These are phyloP conservation scores for Bombycilla garrulus DNA, from an alignment of 2,113 vertebrate genomes.

Conservation along the genomic window DNA sequence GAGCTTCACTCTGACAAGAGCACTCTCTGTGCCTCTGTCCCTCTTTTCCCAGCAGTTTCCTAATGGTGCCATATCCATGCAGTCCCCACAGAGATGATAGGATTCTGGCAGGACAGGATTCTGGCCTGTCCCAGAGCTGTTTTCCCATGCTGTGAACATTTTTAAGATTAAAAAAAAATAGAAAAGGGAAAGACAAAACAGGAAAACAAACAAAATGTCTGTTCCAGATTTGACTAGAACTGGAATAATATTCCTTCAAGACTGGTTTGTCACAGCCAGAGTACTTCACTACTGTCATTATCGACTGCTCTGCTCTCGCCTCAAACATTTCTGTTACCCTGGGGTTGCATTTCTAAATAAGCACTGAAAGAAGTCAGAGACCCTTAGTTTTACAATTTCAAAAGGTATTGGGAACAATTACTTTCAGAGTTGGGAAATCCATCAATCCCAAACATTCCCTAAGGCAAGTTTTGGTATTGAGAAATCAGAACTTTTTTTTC, in stretches of 20 bases:
- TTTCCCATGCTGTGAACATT: neutral
- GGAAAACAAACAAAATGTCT: neutral
- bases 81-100: neutral
- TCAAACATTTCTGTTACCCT: constrained; percentile 34
- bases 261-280: neutral
- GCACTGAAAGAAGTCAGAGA: constrained; percentile 43
- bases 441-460: neutral
- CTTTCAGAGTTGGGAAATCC: constrained; percentile 27
- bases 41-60: neutral
- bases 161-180: neutral
- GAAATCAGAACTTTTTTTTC: neutral
- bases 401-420: constrained; percentile 18
- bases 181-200: too few relatives aligned
- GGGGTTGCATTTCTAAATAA: constrained; percentile 32
- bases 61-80: neutral
- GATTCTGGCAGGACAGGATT: neutral
- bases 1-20: neutral
- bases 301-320: neutral
- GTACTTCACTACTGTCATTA: constrained; percentile 40
- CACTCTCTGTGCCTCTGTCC: neutral
- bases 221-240: neutral
- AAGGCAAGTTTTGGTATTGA: neutral
- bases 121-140: neutral
- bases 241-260: constrained; percentile 45
- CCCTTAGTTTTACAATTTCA: constrained; percentile 17